These are phyloP conservation scores for Ptychobarbus kaznakovi DNA, from an alignment of 2,797 vertebrate species.

Conservation along the genomic window DNA sequence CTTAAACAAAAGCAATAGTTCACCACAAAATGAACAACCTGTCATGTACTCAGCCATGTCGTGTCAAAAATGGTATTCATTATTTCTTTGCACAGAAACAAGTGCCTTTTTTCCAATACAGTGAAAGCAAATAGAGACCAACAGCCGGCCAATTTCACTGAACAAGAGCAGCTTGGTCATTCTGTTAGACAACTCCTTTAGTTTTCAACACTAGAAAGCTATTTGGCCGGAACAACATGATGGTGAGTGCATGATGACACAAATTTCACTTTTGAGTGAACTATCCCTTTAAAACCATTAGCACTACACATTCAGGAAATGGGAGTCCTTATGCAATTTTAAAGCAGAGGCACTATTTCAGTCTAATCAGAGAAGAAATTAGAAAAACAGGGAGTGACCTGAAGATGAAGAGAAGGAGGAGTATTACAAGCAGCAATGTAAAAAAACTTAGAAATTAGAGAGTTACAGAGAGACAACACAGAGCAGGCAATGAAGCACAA, in stretches of 20 bases:
- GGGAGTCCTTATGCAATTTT: slow-evolving; percentile 15
- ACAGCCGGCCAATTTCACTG: not conserved
- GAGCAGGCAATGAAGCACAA: slow-evolving; percentile 1
- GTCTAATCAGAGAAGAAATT: slow-evolving; percentile 49
- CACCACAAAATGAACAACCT: slow-evolving; percentile 7
- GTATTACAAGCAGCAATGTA: slow-evolving; percentile 34
- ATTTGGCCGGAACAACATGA: not conserved
- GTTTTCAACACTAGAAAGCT: not conserved
- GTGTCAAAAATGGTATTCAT: not conserved
- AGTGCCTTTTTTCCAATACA: not conserved
- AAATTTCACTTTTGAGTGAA: slow-evolving; percentile 2
- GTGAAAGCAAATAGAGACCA: not conserved
- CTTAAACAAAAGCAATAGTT: not conserved
- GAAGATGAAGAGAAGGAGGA: slow-evolving; percentile 21
- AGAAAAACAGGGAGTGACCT: slow-evolving; percentile 8
- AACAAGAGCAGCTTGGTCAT: slow-evolving; percentile 2
- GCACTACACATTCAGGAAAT: slow-evolving; percentile 48
- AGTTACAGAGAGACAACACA: slow-evolving; percentile 2
- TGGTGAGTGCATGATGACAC: not conserved
- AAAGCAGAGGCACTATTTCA: slow-evolving; percentile 55
- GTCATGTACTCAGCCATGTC: not conserved
- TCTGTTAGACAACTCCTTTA: not conserved
- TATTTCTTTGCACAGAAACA: not conserved
- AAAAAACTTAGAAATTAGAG: not conserved
- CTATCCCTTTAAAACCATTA: not conserved